Conservation (phyloP, 2,888 invertebrate species). For the Sesamia inferens region DNA sequence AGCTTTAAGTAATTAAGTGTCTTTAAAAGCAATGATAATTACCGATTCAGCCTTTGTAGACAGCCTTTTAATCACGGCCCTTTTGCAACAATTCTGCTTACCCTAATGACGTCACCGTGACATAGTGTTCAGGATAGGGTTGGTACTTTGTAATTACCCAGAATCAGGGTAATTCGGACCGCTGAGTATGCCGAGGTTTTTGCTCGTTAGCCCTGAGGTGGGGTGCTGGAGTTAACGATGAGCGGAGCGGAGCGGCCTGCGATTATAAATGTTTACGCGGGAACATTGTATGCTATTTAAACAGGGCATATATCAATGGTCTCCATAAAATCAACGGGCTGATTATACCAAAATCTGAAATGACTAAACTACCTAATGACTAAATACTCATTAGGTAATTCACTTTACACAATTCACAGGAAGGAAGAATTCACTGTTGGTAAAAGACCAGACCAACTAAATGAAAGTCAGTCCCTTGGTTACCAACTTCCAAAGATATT, state of each 20-base stretch:
- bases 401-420: no score
- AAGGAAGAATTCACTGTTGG: no score
- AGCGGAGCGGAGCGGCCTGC: background rate
- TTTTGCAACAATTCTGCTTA: constrained; percentile 82
- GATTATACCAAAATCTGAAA: no score
- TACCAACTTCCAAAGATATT: background rate
- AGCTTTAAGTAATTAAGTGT: constrained; percentile 62
- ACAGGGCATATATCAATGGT: no score
- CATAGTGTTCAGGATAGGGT: constrained; percentile 83
- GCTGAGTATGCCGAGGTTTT: constrained; percentile 82
- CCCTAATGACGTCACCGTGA: constrained; percentile 88
- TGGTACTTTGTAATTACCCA: constrained; percentile 85
- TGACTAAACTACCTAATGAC: no score
- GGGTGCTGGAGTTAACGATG: constrained; percentile 54
- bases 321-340: no score
- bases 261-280: background rate
- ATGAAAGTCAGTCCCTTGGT: background rate
- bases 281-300: background rate
- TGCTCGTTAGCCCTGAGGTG: constrained; percentile 80
- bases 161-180: constrained; percentile 86
- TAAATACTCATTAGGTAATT: no score
- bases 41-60: constrained; percentile 65
- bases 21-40: constrained; percentile 66
- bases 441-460: background rate
- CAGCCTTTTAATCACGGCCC: constrained; percentile 69